Percentiles rank a stretch among this genome's conserved stretches.
phyloP scores from a whole-genome alignment of 2,113 vertebrate genomes.

The Archocentrus centrarchus region DNA sequence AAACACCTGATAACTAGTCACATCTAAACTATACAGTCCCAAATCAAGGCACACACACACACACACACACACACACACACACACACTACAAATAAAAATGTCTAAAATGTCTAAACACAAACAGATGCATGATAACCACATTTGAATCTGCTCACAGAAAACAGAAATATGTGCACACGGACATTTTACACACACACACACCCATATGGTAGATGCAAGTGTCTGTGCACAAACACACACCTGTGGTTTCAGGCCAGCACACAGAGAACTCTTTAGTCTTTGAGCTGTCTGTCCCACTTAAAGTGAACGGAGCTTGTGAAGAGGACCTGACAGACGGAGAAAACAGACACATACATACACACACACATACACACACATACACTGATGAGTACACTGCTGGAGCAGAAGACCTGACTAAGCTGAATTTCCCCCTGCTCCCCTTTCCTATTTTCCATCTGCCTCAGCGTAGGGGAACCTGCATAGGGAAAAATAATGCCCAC shows the following conservation, averaged over 20 bases:
- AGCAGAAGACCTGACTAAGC: constrained; percentile 81
- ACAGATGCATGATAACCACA: constrained; percentile 7
- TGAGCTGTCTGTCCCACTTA: constrained; percentile 77
- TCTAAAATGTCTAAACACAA: neutral
- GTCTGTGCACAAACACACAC: constrained; percentile 59
- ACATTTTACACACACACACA: neutral
- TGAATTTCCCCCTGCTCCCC: constrained; percentile 78
- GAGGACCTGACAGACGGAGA: constrained; percentile 75
- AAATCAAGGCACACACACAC: neutral
- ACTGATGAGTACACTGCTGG: constrained; percentile 70
- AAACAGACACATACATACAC: constrained; percentile 53
- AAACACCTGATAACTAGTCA: constrained; percentile 31
- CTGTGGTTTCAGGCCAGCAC: constrained; percentile 70
- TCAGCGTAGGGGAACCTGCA: constrained; percentile 79
- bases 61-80: constrained; percentile 11
- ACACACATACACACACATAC: constrained; percentile 55
- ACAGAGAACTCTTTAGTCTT: constrained; percentile 76
- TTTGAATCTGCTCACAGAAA: constrained; percentile 33
- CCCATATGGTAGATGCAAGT: constrained; percentile 29
- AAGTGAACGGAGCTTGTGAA: constrained; percentile 71
- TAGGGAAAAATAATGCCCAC: constrained; percentile 76
- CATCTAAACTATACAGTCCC: neutral
- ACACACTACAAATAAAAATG: constrained; percentile 13
- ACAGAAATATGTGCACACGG: constrained; percentile 22
- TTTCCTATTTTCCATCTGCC: constrained; percentile 83